Evolutionary conservation across 1,140 invertebrate genomes (phyloP), one percentile per base, ranked within the genome.

Genomic region (Bradysia coprophila): DNA sequence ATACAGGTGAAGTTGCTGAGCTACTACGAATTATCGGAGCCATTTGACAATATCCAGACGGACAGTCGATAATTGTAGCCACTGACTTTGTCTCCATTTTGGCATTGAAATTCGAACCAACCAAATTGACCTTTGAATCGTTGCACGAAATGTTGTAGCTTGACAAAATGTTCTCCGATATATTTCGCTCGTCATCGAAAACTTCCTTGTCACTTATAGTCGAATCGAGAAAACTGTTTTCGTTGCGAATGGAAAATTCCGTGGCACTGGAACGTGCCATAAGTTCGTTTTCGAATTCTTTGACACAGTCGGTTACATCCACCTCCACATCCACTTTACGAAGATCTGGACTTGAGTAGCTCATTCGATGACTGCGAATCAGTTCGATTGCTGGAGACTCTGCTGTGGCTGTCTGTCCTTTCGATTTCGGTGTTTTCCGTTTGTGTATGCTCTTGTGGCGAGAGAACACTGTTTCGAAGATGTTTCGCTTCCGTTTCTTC

Each of bases 11-110:
- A 28, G 6, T 28, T 28, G 13, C 6, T 28, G 24, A 13, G 11
- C 3, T 38, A 18, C 21, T 38, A 2, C 16, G 36, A 18, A 38
- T 8, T 21, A 60, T 59, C 1, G 57, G 57, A 10, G 57, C 57
- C 57, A 60, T 60, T 5, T 55, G 48, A 42, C 57, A 60, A 43
- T 60, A 60, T 1, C 55, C 57, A 5, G 55, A 55, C 1, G 55
- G 41, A 44, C 56, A 54, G 40, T 60, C 57, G 1, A 56, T 48
- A 16, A 57, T 6, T 1, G 55, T 47, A 22, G 55, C 55, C 21
- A 55, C 54, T 38, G 4, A 3, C 11, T 18, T 38, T 18, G 21
- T 10, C 16, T 38, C 9, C 18, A 20, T 20, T 16, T 38, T 20
- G 11, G 50, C 28, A 13, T 57, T 56, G 13, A 56, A 55, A 43